phyloP scores from a whole-genome alignment of 2,797 vertebrate species.

The Balearica regulorum region DNA sequence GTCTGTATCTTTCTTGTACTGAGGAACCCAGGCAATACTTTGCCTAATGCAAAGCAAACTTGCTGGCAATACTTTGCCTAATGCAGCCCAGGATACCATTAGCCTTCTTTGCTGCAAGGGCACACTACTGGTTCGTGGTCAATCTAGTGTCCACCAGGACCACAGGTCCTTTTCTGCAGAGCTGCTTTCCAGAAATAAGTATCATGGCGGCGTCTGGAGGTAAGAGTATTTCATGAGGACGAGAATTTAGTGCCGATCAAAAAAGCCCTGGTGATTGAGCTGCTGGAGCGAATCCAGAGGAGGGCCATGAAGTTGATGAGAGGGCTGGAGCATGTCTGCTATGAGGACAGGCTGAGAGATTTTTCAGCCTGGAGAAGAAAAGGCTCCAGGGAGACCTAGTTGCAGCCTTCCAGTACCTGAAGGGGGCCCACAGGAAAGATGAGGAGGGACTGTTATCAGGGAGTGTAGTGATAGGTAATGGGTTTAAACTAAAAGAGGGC shows the following conservation, averaged over 20 bases:
- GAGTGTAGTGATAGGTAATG: too few species aligned
- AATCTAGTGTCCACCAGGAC: background rate
- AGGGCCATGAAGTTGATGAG: too few species aligned
- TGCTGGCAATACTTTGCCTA: background rate
- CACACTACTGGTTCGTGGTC: background rate
- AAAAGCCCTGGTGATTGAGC: background rate
- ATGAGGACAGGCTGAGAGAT: too few species aligned
- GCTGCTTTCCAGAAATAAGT: background rate
- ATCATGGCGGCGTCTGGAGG: background rate
- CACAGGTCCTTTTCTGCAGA: background rate
- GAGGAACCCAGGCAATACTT: background rate
- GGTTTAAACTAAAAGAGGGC: too few species aligned
- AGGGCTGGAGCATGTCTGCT: too few species aligned
- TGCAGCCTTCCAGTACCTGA: too few species aligned
- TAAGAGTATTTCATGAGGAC: background rate
- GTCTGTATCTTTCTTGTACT: background rate
- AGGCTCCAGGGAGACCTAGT: too few species aligned
- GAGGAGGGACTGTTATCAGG: too few species aligned
- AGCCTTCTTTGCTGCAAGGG: background rate
- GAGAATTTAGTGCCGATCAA: background rate
- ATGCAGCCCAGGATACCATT: background rate
- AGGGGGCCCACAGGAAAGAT: too few species aligned
- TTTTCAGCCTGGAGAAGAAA: too few species aligned
- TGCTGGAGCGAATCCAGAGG: too few species aligned
- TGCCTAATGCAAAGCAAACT: background rate